These are phyloP conservation scores for Rousettus madagascariensis DNA, from an alignment of 2,797 vertebrate species.

Conservation along the genomic window DNA sequence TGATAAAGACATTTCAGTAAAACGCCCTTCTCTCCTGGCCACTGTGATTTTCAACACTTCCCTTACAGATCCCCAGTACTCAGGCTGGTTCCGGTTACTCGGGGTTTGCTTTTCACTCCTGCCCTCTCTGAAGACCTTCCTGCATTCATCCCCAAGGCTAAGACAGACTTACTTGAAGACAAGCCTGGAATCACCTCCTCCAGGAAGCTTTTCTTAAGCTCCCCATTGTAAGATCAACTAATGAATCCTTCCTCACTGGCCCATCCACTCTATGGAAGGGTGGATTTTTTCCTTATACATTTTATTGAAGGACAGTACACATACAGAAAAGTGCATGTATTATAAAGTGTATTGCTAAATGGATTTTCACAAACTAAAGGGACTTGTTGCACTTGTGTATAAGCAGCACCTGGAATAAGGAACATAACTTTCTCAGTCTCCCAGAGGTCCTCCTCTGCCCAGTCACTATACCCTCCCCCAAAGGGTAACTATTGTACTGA, in stretches of 20 bases:
- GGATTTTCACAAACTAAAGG: slow-evolving; percentile 4
- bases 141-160: not conserved
- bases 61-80: not conserved
- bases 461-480: not conserved
- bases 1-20: not conserved
- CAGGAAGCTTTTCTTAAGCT: not conserved
- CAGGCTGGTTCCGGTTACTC: not conserved
- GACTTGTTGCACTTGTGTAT: not conserved
- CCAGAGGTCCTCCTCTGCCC: not conserved
- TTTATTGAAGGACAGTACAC: not conserved
- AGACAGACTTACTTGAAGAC: not conserved
- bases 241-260: not conserved
- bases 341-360: not conserved
- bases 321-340: not conserved
- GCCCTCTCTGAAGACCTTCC: not conserved
- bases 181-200: not conserved
- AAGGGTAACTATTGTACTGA: not conserved
- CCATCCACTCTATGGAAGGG: not conserved
- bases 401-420: not conserved
- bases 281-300: not conserved
- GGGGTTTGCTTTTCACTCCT: not conserved
- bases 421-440: slow-evolving; percentile 1
- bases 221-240: not conserved
- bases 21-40: not conserved
- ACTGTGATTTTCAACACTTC: not conserved